These are phyloP conservation scores for Brachionus plicatilis DNA, from an alignment of 1,140 invertebrate genomes.

Conservation along the genomic window DNA sequence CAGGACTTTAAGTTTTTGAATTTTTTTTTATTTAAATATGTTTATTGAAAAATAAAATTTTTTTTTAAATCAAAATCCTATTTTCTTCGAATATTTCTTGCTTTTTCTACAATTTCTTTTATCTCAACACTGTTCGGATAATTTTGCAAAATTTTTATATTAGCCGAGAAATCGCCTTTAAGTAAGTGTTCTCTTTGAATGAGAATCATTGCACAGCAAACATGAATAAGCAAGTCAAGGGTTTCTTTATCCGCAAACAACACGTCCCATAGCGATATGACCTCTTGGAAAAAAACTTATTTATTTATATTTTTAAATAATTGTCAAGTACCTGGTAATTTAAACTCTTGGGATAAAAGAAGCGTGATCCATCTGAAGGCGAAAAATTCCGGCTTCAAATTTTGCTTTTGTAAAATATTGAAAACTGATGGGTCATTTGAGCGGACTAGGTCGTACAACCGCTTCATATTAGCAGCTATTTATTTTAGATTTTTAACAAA, in stretches of 20 bases:
- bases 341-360: conserved; percentile 93
- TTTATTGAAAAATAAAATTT: background rate
- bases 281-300: background rate
- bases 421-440: conserved; percentile 71
- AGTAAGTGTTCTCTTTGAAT: background rate
- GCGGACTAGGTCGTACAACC: conserved; percentile 69
- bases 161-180: background rate
- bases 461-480: conserved; percentile 56
- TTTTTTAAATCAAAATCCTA: background rate
- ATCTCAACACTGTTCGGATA: conserved; percentile 29
- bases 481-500: conserved; percentile 63
- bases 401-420: conserved; percentile 68
- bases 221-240: conserved; percentile 28
- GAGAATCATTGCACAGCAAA: conserved; percentile 38
- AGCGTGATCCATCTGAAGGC: conserved; percentile 94
- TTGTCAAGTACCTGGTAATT: conserved; percentile 63
- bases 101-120: background rate
- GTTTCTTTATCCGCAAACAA: conserved; percentile 1
- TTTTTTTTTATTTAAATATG: background rate
- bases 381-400: conserved; percentile 88
- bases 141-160: conserved; percentile 31
- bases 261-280: conserved; percentile 34
- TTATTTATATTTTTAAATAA: background rate
- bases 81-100: background rate
- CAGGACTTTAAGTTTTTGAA: background rate